Evolutionary conservation across 92 coral and sea anemone genomes (phyloP).

Genomic region (Palythoa heliodiscus): DNA sequence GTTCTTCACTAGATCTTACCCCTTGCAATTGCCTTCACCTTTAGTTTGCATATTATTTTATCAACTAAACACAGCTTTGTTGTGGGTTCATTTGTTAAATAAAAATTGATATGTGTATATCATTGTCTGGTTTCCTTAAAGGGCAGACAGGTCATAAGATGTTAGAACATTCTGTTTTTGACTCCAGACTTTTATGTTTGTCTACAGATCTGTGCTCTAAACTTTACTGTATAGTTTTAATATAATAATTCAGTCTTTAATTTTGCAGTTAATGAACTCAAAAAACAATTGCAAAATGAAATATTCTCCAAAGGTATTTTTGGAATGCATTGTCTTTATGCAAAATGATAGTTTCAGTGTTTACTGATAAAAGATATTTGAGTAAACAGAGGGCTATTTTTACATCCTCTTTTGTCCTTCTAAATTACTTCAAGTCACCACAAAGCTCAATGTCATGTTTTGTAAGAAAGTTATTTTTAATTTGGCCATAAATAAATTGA

Average conservation of each 20-base stretch:
- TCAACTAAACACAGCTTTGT: no score
- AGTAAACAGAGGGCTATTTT: background rate
- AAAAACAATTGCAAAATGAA: background rate
- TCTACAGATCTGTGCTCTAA: background rate
- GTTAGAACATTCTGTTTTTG: background rate
- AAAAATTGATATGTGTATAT: background rate
- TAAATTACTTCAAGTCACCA: background rate
- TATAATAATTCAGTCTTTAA: background rate
- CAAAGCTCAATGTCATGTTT: background rate
- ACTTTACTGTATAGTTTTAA: no score
- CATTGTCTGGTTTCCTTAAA: background rate
- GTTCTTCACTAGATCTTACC: no score
- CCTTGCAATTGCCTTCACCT: no score
- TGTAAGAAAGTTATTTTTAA: background rate
- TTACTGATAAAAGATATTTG: constrained; percentile 1
- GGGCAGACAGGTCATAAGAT: constrained; percentile 1
- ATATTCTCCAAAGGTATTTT: background rate
- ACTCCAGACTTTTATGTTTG: background rate
- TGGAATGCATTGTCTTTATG: constrained; percentile 28
- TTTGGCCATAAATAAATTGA: background rate
- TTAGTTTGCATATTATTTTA: no score
- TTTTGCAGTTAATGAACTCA: constrained; percentile 13
- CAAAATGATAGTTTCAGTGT: constrained; percentile 19
- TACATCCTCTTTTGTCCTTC: background rate
- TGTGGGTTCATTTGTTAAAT: no score